phyloP scores from a whole-genome alignment of 35 echinoderm and acorn worm genomes.

The Ptychodera flava region DNA sequence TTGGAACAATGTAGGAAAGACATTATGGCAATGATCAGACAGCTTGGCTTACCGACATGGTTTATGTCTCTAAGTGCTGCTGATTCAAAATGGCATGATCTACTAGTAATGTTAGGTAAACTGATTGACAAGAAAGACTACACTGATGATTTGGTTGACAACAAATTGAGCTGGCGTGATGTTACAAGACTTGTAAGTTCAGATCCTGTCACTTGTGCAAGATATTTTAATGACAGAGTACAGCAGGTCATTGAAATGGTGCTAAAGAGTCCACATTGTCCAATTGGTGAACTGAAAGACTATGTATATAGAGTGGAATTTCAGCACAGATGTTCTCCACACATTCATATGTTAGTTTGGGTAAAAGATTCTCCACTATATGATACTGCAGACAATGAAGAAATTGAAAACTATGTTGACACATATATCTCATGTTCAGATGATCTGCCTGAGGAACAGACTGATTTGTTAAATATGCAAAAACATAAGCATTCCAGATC shows the following conservation, averaged over 20 bases:
- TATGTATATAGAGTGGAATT: constrained; percentile 54
- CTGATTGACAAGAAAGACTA: no score
- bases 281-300: constrained; percentile 34
- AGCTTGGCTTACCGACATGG: no score
- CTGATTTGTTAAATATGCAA: constrained; percentile 29
- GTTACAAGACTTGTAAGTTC: constrained; percentile 27
- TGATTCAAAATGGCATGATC: no score
- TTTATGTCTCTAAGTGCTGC: no score
- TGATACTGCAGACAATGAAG: constrained; percentile 11
- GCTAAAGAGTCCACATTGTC: constrained; percentile 29
- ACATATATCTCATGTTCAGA: constrained; percentile 41
- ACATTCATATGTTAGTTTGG: constrained; percentile 61
- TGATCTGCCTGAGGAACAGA: background rate
- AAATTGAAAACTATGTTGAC: constrained; percentile 31
- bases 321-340: constrained; percentile 44
- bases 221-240: no score
- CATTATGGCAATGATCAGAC: no score
- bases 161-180: constrained; percentile 18
- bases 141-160: no score
- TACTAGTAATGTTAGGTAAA: no score
- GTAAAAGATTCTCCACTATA: constrained; percentile 37
- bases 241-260: no score
- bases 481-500: constrained; percentile 44
- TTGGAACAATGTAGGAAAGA: no score
- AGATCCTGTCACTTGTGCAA: no score